Evolutionary conservation across 1,140 invertebrate species (phyloP).

Genomic region (Caerostris darwini): DNA sequence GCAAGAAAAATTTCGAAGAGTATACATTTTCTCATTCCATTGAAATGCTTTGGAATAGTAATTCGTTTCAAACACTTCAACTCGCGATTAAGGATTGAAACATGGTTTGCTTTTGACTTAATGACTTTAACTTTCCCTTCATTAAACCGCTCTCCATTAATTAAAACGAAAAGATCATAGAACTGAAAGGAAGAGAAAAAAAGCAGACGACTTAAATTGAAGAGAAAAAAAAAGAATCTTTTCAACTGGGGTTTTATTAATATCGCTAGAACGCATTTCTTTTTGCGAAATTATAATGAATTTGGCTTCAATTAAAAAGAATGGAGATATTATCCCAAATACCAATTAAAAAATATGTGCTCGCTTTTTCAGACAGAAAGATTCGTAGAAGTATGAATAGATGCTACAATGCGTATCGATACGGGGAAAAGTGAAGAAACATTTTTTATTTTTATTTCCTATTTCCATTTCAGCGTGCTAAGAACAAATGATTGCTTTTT

Average conservation of each 20-base stretch:
- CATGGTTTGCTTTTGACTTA: conserved; percentile 63
- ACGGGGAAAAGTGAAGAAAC: not conserved
- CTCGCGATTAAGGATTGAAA: conserved; percentile 51
- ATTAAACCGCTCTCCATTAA: conserved; percentile 23
- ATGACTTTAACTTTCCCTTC: conserved; percentile 64
- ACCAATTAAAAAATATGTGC: conserved; percentile 49
- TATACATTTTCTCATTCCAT: conserved; percentile 54
- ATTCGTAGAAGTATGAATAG: not conserved
- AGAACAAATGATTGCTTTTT: conserved; percentile 3
- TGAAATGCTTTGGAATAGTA: conserved; percentile 26
- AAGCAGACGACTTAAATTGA: not conserved
- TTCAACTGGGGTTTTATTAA: conserved; percentile 44
- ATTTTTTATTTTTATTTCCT: not conserved
- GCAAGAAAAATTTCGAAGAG: not conserved
- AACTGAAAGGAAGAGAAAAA: not conserved
- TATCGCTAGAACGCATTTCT: conserved; percentile 14
- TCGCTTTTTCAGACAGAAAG: not conserved
- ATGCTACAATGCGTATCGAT: conserved; percentile 23
- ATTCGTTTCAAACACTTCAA: conserved; percentile 53
- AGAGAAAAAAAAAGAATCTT: not conserved
- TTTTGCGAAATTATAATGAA: conserved; percentile 50
- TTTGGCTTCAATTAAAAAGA: conserved; percentile 48
- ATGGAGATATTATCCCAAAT: not conserved
- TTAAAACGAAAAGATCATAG: conserved; percentile 46
- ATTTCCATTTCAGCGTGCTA: not conserved